Conservation (phyloP, 2,888 invertebrate species). For the Tenthredo notha region DNA sequence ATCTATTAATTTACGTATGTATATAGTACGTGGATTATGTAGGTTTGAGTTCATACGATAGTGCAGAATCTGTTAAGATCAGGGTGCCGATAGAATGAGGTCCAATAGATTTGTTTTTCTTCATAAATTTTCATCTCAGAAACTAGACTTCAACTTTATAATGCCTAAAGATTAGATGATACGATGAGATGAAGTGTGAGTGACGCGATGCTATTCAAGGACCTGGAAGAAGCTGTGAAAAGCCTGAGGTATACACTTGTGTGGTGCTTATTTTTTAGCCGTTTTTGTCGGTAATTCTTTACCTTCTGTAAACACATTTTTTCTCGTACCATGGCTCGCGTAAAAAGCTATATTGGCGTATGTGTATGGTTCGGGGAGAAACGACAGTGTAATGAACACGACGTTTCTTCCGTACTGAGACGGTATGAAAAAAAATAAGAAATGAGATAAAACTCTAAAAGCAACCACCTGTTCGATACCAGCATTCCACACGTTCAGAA, state of each 20-base stretch:
- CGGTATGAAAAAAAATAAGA: background rate
- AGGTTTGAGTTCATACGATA: background rate
- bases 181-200: background rate
- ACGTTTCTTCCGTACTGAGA: background rate
- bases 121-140: background rate
- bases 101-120: background rate
- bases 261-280: background rate
- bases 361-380: background rate
- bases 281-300: constrained; percentile 14
- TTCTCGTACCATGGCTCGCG: background rate
- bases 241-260: background rate
- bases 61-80: background rate
- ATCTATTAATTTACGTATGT: constrained; percentile 4
- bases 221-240: background rate
- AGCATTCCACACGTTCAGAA: background rate
- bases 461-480: constrained; percentile 43
- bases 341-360: constrained; percentile 12
- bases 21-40: background rate
- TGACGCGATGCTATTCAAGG: background rate
- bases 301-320: constrained; percentile 20
- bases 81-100: background rate
- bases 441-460: background rate
- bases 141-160: background rate
- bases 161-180: background rate
- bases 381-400: background rate